Percentiles rank a stretch among this genome's conserved stretches.
phyloP scores from a whole-genome alignment of 1,140 invertebrate genomes.

The Drosophila pallidifrons region DNA sequence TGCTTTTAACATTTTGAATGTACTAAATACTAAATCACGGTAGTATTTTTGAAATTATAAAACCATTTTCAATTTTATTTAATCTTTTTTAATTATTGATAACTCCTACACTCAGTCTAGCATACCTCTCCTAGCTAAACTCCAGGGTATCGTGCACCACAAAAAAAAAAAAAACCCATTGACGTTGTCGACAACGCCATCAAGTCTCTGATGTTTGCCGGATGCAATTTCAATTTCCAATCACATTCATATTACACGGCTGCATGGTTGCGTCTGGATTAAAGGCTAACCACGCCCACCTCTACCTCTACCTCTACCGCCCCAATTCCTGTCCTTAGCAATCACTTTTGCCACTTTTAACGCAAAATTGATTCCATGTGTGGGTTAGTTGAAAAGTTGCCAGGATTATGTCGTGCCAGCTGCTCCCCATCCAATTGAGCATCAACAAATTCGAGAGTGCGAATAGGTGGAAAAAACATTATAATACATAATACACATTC shows the following conservation, averaged over 20 bases:
- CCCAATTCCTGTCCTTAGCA: neutral
- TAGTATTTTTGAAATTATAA: too few relatives aligned
- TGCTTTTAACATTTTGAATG: too few relatives aligned
- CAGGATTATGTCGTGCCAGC: conserved; percentile 26
- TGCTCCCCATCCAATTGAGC: conserved; percentile 1
- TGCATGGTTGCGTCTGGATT: conserved; percentile 59
- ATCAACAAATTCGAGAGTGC: conserved; percentile 4
- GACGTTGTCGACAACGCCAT: conserved; percentile 8
- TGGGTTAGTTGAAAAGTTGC: conserved; percentile 43
- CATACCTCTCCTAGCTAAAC: neutral
- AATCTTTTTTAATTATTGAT: neutral
- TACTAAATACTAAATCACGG: too few relatives aligned
- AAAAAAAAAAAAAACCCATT: neutral
- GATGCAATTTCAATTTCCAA: conserved; percentile 82
- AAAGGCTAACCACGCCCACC: conserved; percentile 20
- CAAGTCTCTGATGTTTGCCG: conserved; percentile 59
- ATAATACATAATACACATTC: neutral
- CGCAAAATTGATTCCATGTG: conserved; percentile 53
- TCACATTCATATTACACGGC: conserved; percentile 80
- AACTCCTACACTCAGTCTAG: neutral
- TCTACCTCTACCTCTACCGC: conserved; percentile 4
- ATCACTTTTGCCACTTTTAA: conserved; percentile 38
- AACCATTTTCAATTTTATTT: too few relatives aligned
- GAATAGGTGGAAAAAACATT: neutral
- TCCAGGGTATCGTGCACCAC: conserved; percentile 17